Evolutionary conservation across 2,113 vertebrate species (phyloP).

Genomic region (Dicaeum eximium): DNA sequence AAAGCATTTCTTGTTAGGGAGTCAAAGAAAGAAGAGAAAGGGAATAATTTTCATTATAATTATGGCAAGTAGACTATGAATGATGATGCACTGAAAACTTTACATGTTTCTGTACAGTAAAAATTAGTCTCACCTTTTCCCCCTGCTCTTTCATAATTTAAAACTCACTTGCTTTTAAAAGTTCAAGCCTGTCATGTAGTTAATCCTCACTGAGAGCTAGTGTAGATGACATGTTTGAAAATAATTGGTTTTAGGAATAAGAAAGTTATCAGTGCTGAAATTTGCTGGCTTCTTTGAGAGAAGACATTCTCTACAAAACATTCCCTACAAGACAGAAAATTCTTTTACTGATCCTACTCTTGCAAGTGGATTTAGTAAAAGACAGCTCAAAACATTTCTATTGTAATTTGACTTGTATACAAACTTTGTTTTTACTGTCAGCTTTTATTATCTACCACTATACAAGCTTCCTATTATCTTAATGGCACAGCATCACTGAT

Average conservation of each 20-base stretch:
- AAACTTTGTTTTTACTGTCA: neutral
- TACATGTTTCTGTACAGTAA: neutral
- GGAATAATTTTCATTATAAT: neutral
- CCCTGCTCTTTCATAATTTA: slow-evolving; percentile 12
- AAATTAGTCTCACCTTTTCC: slow-evolving; percentile 37
- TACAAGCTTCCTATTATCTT: neutral
- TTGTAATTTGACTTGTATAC: neutral
- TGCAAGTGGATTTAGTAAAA: neutral
- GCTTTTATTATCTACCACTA: neutral
- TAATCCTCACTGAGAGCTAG: slow-evolving; percentile 28
- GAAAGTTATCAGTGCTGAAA: neutral
- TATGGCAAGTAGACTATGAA: neutral
- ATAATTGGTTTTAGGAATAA: slow-evolving; percentile 21
- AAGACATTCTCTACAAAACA: neutral
- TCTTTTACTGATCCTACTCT: neutral
- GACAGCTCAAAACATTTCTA: neutral
- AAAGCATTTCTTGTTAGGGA: neutral
- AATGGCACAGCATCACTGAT: neutral
- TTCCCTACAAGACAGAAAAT: neutral
- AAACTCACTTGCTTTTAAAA: slow-evolving; percentile 50
- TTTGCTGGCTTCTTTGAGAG: neutral
- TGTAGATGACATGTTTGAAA: slow-evolving; percentile 27
- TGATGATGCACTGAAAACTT: neutral
- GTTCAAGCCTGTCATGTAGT: slow-evolving; percentile 37
- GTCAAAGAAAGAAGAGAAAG: neutral